These are phyloP conservation scores for Aspidiotus rigidus DNA, from an alignment of 2,888 invertebrate genomes.

Conservation along the genomic window DNA sequence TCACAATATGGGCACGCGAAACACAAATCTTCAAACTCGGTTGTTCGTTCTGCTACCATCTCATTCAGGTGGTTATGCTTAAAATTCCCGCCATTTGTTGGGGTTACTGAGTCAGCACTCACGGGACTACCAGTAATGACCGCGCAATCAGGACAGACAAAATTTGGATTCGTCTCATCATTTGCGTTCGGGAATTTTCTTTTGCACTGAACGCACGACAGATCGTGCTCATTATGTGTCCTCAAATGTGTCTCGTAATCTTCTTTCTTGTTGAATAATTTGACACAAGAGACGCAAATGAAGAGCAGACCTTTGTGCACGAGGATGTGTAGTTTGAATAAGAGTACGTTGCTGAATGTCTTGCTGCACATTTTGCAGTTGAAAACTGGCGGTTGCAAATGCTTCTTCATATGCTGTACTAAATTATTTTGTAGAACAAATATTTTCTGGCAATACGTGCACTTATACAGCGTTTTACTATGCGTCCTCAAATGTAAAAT, in stretches of 20 bases:
- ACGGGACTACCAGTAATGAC: not conserved
- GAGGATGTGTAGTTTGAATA: not conserved
- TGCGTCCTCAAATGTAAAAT: not conserved
- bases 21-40: not conserved
- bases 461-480: not conserved
- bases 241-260: not conserved
- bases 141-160: not conserved
- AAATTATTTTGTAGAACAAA: not conserved
- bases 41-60: not conserved
- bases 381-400: constrained; percentile 2
- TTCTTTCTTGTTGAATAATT: constrained; percentile 1
- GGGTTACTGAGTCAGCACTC: not conserved
- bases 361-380: constrained; percentile 2
- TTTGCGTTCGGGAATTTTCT: not conserved
- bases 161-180: not conserved
- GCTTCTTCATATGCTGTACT: not conserved
- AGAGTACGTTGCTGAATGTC: not conserved
- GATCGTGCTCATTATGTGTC: not conserved
- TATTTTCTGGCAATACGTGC: not conserved
- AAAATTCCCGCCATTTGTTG: not conserved
- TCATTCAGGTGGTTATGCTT: not conserved
- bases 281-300: not conserved
- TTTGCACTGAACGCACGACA: not conserved
- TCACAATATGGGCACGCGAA: constrained; percentile 2
- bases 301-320: constrained; percentile 1